Evolutionary conservation across 2,888 invertebrate genomes (phyloP).

Genomic region (Gastracanthus pulcherrimus): DNA sequence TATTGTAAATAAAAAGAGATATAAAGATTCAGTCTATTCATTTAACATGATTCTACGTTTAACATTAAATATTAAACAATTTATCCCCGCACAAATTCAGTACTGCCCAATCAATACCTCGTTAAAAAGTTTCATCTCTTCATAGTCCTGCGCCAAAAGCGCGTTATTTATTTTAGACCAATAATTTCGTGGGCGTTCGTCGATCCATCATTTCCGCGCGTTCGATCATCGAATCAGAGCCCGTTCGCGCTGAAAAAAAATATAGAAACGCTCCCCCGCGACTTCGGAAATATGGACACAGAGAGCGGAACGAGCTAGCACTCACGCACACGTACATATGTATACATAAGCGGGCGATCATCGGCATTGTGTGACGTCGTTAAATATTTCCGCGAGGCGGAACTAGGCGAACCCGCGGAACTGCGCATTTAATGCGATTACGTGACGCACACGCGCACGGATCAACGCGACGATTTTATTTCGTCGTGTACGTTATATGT

Average conservation of each 20-base stretch:
- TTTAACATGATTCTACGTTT: too few species aligned
- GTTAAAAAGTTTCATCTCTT: too few species aligned
- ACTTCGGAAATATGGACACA: background rate
- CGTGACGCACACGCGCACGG: background rate
- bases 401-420: background rate
- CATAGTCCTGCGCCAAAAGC: too few species aligned
- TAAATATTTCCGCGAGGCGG: slow-evolving; percentile 23
- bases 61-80: too few species aligned
- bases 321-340: too few species aligned
- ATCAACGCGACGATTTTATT: background rate
- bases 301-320: too few species aligned
- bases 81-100: too few species aligned
- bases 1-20: too few species aligned
- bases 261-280: background rate
- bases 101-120: too few species aligned
- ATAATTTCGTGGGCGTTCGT: too few species aligned
- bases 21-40: too few species aligned
- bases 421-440: slow-evolving; percentile 40
- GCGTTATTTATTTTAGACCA: too few species aligned
- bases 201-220: background rate
- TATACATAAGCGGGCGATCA: background rate
- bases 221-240: background rate
- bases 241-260: background rate
- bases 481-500: background rate
- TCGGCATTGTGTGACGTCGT: slow-evolving; percentile 6